Base-by-base conservation (phyloP, 2,797 vertebrate genomes). In the Chelon labrosus region DNA sequence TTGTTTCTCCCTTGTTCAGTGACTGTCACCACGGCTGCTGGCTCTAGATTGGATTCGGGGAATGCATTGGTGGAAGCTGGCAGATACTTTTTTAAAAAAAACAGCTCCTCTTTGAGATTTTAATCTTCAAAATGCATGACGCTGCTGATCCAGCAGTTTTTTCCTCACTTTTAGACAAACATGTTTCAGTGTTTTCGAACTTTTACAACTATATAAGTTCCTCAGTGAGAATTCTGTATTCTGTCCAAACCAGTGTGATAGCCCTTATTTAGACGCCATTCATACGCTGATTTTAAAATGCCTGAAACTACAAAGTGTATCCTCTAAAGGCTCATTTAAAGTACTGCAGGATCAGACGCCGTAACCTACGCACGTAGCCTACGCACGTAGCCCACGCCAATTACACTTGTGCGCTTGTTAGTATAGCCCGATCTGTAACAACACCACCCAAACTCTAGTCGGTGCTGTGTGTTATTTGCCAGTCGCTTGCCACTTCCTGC, bases 81-180 rank as follows among this genome's bases (percentile, higher is more conserved):
- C 87, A 85, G 81, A 88, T 75, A 65, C 74, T 80, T 86, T 22
- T 22, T 22, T 22, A 62, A 64, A 44, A 44, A 16, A 44, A 35
- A 35, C 6, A 22, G 16, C 74, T 82, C 70, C 64, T 86, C 59
- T 85, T 78, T 73, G 61, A 84, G 79, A 73, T 59, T 80, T 88
- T 79, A 86, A 88, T 88, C 83, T 85, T 84, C 69, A 75, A 75
- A 84, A 80, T 76, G 68, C 77, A 68, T 79, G 73, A 82, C 77
- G 77, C 66, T 77, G 80, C 88, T 85, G 79, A 87, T 74, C 38
- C 80, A 78, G 83, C 79, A 84, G 16, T 78, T 83, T 71, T 50
- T 60, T 22, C 55, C 39, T 58, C n/a, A 73, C 68, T 81, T 87
- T 65, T 37, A 66, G 22, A 70, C 63, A 78, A 79, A 78, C 77